Evolutionary conservation across 2,113 vertebrate species (phyloP).

Genomic region (Herpetotheres cachinnans): DNA sequence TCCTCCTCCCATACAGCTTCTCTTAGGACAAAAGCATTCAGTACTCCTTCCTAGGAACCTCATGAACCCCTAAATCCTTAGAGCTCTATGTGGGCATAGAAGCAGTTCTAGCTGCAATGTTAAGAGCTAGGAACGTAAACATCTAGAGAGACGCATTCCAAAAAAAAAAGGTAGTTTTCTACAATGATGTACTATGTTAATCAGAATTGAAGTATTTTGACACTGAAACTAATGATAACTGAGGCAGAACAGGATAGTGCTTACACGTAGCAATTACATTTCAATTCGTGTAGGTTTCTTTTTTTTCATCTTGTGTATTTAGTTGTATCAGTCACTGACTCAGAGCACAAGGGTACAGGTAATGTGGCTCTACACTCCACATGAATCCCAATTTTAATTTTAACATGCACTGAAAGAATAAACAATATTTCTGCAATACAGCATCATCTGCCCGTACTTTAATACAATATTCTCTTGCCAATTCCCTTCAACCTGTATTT

Average conservation of each 20-base stretch:
- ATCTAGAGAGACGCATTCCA: background rate
- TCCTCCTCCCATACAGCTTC: background rate
- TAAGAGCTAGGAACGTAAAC: background rate
- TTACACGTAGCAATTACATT: background rate
- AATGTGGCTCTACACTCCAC: background rate
- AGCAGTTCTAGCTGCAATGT: background rate
- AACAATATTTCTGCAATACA: conserved; percentile 16
- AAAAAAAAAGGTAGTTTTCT: background rate
- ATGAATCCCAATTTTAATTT: background rate
- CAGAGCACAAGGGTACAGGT: background rate
- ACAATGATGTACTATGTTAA: background rate
- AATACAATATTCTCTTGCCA: background rate
- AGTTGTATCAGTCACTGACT: background rate
- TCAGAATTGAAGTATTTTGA: background rate
- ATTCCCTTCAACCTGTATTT: background rate
- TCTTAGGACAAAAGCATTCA: background rate
- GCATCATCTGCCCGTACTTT: conserved; percentile 29
- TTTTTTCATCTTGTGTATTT: background rate
- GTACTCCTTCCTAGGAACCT: background rate
- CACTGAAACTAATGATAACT: background rate
- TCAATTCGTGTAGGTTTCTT: background rate
- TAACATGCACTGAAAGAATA: background rate
- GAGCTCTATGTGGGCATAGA: background rate
- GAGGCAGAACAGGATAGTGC: background rate
- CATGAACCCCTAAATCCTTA: background rate